Base-by-base conservation (phyloP, 2,797 vertebrate genomes). In the Smutsia gigantea region DNA sequence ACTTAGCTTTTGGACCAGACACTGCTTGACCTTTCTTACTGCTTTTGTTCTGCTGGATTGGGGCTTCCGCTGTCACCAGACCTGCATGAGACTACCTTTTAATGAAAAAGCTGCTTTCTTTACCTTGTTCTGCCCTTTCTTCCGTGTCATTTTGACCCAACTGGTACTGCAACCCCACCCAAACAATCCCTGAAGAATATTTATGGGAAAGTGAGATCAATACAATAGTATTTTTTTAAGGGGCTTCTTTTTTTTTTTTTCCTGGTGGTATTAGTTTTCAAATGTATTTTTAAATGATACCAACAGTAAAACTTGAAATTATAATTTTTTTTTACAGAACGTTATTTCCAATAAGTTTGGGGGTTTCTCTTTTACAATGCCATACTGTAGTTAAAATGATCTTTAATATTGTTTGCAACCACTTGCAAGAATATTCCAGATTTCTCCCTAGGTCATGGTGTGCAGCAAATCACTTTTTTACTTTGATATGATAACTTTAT, bases 381-480 rank as follows among this genome's bases (percentile, higher is more conserved):
- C 53, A 18, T 68, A 29, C 31, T 86, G 69, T 71, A 71, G 93
- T 81, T 87, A 93, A 90, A 88, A 84, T 90, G 46, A 63, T 5
- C 18, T 64, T 81, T 90, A 12, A 51, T 46, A 29, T 94, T 75
- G 31, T 79, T 82, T 94, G 53, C 4, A 97, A 78, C 34, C 51
- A 82, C 61, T 88, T 94, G 66, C 12, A 83, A 93, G 11, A 96
- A 89, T 91, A 93, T n/a, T 91, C 25, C 78, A 85, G n/a, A 94
- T 85, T 92, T 94, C 63, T 94, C 88, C 46, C 14, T 63, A 91
- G 42, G 19, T 82, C 18, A 72, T 93, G 63, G 90, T 82, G 11
- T 57, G 5, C 25, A 74, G 19, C 34, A 72, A 66, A 55, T 63
- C 63, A 21, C 4, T 82, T 31, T 94, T 95, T 74, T 86, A 55